Conservation (phyloP, 2,888 invertebrate genomes). For the Periphyllus acericola region DNA sequence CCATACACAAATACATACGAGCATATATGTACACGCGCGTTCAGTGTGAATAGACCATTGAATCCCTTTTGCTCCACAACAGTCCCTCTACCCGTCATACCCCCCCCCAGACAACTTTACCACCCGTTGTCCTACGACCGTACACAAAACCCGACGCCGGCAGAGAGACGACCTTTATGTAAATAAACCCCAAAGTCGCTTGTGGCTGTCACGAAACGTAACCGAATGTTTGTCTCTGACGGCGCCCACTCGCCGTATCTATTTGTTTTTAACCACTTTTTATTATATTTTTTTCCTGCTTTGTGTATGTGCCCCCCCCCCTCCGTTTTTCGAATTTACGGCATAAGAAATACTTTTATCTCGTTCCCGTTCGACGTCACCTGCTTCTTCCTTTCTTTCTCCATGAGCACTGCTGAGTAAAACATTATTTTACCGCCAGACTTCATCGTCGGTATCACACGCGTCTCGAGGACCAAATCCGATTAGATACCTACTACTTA, state of each 20-base stretch:
- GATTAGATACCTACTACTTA: neutral
- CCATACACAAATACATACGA: neutral
- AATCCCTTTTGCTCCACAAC: constrained; percentile 20
- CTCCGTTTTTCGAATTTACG: neutral
- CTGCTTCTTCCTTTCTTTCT: neutral
- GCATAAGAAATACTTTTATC: constrained; percentile 17
- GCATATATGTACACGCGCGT: neutral
- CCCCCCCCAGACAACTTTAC: neutral
- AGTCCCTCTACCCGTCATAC: neutral
- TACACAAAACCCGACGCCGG: neutral
- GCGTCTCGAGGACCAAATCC: neutral
- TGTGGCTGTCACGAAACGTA: constrained; percentile 44
- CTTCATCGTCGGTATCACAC: neutral
- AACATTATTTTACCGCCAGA: neutral
- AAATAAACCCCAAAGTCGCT: constrained; percentile 46
- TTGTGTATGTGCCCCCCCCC: neutral
- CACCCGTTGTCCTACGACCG: neutral
- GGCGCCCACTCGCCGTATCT: neutral
- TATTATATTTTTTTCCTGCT: neutral
- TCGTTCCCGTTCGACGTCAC: neutral
- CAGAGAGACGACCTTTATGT: constrained; percentile 51
- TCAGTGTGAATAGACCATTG: constrained; percentile 38
- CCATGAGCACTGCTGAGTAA: too few relatives aligned
- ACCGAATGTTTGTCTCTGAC: constrained; percentile 28
- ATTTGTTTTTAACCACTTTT: constrained; percentile 33